These are phyloP conservation scores for Lycophotia porphyrea DNA, from an alignment of 2,888 invertebrate genomes.

Conservation along the genomic window DNA sequence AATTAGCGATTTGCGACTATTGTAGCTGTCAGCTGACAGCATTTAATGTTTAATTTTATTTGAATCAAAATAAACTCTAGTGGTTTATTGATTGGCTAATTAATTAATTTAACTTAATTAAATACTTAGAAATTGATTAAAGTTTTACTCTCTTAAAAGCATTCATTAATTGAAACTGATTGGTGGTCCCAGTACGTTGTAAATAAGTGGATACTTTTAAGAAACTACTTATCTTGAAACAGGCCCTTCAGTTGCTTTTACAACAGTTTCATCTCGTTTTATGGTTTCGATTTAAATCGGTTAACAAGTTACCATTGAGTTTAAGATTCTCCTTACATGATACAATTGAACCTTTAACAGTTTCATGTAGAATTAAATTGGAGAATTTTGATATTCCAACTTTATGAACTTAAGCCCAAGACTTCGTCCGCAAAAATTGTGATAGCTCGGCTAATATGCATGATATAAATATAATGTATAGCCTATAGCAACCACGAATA, in stretches of 20 bases:
- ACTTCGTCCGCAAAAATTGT: too few species aligned
- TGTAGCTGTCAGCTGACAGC: neutral
- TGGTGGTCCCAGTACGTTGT: constrained; percentile 4
- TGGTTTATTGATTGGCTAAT: neutral
- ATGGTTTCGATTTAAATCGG: constrained; percentile 28
- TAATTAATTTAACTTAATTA: neutral
- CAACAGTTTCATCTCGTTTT: constrained; percentile 19
- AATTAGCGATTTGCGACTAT: neutral
- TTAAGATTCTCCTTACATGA: constrained; percentile 3
- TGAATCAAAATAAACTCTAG: neutral
- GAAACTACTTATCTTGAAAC: constrained; percentile 1
- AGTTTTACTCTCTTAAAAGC: neutral
- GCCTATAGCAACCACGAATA: too few species aligned
- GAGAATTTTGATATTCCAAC: neutral
- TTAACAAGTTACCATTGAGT: neutral
- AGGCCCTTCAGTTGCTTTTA: neutral
- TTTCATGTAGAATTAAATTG: neutral
- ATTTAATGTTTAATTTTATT: neutral
- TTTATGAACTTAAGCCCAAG: too few species aligned
- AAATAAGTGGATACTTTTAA: constrained; percentile 2
- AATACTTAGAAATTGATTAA: neutral
- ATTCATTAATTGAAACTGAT: constrained; percentile 5
- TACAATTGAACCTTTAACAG: neutral
- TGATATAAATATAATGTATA: too few species aligned
- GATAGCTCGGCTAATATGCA: too few species aligned